Evolutionary conservation across 2,113 vertebrate species (phyloP).

Genomic region (Candoia aspera): DNA sequence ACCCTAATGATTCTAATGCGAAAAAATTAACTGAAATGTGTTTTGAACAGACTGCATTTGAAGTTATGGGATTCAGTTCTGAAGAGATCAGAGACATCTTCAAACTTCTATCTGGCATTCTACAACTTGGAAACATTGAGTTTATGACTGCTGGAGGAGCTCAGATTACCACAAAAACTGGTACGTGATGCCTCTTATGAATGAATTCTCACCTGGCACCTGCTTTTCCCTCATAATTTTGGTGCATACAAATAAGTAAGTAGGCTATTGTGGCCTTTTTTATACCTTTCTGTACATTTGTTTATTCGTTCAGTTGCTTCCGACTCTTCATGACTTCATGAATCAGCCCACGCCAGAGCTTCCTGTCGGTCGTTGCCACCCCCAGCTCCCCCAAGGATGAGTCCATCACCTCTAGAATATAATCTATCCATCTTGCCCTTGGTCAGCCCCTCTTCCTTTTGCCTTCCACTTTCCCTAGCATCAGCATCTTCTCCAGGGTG

Average conservation of each 20-base stretch:
- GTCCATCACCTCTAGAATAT: too few relatives aligned
- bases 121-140: slow-evolving; percentile 89
- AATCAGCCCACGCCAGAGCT: too few relatives aligned
- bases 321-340: too few relatives aligned
- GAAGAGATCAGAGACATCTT: slow-evolving; percentile 90
- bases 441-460: too few relatives aligned
- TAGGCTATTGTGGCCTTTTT: neutral
- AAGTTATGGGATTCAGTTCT: slow-evolving; percentile 86
- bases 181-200: slow-evolving; percentile 57
- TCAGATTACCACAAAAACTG: slow-evolving; percentile 87
- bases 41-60: slow-evolving; percentile 81
- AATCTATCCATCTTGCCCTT: too few relatives aligned
- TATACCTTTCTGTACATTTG: neutral
- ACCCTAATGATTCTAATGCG: neutral
- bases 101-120: slow-evolving; percentile 86
- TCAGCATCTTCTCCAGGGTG: too few relatives aligned
- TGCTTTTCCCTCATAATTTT: neutral
- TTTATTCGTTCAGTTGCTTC: too few relatives aligned
- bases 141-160: slow-evolving; percentile 94
- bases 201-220: neutral
- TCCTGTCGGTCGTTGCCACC: too few relatives aligned
- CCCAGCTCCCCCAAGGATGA: too few relatives aligned
- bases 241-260: neutral
- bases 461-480: too few relatives aligned
- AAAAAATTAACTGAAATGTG: slow-evolving; percentile 5